Base-by-base conservation (phyloP, 1,140 invertebrate species). In the Neodiprion fabricii region DNA sequence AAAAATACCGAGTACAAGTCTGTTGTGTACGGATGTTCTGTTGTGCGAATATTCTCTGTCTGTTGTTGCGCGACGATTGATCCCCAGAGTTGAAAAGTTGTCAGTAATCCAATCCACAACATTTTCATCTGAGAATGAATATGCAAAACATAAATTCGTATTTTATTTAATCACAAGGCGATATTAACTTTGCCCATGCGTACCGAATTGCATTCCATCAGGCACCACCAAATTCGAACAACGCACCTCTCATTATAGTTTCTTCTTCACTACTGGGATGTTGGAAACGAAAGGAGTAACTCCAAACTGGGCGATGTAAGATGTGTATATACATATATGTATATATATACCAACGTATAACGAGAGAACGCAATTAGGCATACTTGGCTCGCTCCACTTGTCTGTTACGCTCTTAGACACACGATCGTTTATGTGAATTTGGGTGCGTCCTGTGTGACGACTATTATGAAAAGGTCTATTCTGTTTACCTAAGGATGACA, bases 361-460 rank as follows among this genome's bases (percentile, higher is more conserved):
- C 28, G 53, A n/a, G 53, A 11, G n/a, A 14, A 14, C 14, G 53
- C 11, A 61, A 61, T 61, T 61, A n/a, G n/a, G 53, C 11, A 61
- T n/a, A 11, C n/a, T 61, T 72, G 48, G 23, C 67, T 69, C 71
- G 77, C 75, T 78, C 78, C 74, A 77, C 70, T 79, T 73, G 70
- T 47, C 73, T 48, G 67, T 73, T 72, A 78, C 71, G 67, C 49
- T 53, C n/a, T 74, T 21, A 74, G 69, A 48, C 21, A 67, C 48
- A 8, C 67, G 72, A 76, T 79, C 70, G 40, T 75, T 73, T 79
- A 11, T 48, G 14, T 73, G 70, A 53, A 79, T 79, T 77, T 72
- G 73, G 9, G 75, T 73, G 74, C 73, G 71, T 76, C 70, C 61
- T 71, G 61, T 74, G 75, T 77, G 72, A 79, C 78, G 75, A 75